These are phyloP conservation scores for Lepus townsendii DNA, from an alignment of 2,797 vertebrate genomes.

Conservation along the genomic window DNA sequence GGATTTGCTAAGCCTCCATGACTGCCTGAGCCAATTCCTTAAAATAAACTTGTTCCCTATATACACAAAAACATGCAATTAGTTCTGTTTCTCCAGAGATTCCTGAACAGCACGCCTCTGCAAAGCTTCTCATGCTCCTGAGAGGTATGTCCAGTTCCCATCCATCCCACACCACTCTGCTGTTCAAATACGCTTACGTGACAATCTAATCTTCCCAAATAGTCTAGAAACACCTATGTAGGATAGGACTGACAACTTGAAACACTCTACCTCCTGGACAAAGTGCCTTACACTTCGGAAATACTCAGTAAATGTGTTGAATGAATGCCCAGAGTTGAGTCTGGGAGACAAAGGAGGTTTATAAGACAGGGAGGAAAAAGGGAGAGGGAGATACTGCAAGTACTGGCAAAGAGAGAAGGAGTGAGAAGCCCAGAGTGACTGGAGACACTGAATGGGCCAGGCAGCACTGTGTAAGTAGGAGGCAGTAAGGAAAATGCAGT, in stretches of 20 bases:
- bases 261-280: neutral
- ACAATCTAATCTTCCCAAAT: neutral
- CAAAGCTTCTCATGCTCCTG: neutral
- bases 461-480: neutral
- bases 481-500: neutral
- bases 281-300: neutral
- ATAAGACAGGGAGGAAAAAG: neutral
- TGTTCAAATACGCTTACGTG: neutral
- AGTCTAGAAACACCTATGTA: neutral
- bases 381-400: neutral
- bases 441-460: neutral
- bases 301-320: neutral
- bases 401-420: neutral
- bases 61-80: neutral
- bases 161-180: neutral
- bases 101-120: neutral
- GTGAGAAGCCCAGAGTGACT: neutral
- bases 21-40: neutral
- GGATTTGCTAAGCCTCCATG: neutral
- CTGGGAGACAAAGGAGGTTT: neutral
- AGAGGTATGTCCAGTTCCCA: neutral
- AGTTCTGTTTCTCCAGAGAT: neutral
- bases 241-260: neutral
- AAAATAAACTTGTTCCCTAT: neutral
- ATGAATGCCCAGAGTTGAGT: neutral